Base-by-base conservation (phyloP, 2,888 invertebrate species). In the Melinaea menophilus region DNA sequence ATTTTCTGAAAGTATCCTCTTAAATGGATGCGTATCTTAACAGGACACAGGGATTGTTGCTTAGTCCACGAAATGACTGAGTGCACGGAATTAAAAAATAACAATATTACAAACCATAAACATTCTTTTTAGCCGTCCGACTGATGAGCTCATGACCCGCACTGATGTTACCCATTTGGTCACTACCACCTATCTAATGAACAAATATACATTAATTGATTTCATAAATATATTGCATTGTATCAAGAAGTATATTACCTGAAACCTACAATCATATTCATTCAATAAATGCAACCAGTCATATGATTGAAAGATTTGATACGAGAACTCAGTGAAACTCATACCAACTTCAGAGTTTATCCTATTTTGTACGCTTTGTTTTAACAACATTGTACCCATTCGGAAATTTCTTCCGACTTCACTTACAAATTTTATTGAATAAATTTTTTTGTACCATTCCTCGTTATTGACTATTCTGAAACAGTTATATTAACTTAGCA, bases 131-230 rank as follows among this genome's bases (percentile, higher is more conserved):
- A 5, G 81, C 83, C 13, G 91, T 85, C 78, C 94, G 94, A 69
- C 94, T 94, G 45, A 99, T 96, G 22, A 99, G 86, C 78, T 99
- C 98, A 84, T 97, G 95, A 0, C 99, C 99, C 13, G 98, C 94
- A 85, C 94, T 93, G 56, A 99, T 95, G 81, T 99, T 99, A n/a
- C 99, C 99, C 94, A 98, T 95, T 91, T 99, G 99, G 88, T 99
- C 99, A 82, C 94, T 95, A 2, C 99, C 99, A 61, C 99, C 99
- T 76, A 99, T 91, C 95, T 96, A 80, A 11, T 31, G 59, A 45
- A 48, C 31, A 62, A 62, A 37, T 9, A 13, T 48, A 63, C 46
- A 22, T 48, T 12, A 5, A 45, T 47, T 47, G 4, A 22, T 37
- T 12, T 56, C 2, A n/a, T 55, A 31, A 41, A 61, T 31, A 12